Evolutionary conservation across 2,797 vertebrate species (phyloP).

Genomic region (Xenops minutus): DNA sequence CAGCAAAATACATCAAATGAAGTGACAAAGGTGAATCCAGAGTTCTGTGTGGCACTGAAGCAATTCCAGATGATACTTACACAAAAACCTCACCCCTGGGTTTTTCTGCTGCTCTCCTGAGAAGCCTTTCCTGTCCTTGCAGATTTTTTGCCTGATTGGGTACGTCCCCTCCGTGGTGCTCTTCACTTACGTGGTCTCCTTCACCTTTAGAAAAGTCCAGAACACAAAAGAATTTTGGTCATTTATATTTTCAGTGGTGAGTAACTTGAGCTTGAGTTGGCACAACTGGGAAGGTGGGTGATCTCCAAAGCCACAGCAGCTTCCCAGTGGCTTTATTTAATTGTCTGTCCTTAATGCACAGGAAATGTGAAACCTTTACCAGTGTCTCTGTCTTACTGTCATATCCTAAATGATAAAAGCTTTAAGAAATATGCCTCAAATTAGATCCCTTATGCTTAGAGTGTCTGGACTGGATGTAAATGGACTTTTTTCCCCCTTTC

Average conservation of each 20-base stretch:
- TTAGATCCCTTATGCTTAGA: fast-evolving
- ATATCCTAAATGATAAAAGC: not conserved
- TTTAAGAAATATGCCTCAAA: not conserved
- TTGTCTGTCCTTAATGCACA: not conserved
- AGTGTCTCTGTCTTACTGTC: not conserved
- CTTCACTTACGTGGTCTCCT: slow-evolving; percentile 91
- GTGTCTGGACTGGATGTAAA: not conserved
- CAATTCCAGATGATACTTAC: not conserved
- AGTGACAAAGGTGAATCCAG: not conserved
- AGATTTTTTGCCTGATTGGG: slow-evolving; percentile 89
- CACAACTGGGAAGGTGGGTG: not conserved
- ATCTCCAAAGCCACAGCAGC: not conserved
- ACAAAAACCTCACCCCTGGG: not conserved
- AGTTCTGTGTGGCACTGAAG: not conserved
- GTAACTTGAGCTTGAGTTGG: slow-evolving; percentile 27
- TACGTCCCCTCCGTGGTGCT: slow-evolving; percentile 90
- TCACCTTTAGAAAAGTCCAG: slow-evolving; percentile 88
- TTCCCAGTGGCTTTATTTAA: not conserved
- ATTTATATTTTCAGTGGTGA: slow-evolving; percentile 92
- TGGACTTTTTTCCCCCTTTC: not conserved
- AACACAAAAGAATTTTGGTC: slow-evolving; percentile 95
- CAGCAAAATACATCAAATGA: not conserved
- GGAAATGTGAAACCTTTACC: not conserved
- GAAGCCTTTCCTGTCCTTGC: not conserved
- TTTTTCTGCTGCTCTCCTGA: not conserved